Base-by-base conservation (phyloP, 2,888 invertebrate species). In the Laothoe populi region DNA sequence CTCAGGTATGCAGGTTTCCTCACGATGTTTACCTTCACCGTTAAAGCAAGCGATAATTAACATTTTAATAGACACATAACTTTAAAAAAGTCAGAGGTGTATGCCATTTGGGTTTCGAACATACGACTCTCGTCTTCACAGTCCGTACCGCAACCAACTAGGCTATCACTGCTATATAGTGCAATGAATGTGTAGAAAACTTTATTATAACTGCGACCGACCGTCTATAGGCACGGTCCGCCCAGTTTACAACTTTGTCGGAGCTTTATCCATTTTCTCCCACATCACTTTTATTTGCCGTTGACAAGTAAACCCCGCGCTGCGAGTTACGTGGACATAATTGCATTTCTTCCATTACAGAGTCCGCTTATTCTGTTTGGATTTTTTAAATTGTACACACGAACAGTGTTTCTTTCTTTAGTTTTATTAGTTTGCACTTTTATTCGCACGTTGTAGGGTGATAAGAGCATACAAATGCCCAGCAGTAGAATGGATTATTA, bases 211-310 rank as follows among this genome's bases (percentile, higher is more conserved):
- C 53, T 19, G 53, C 8, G 16, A 8, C 35, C 16, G 24, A 8
- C 44, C 11, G 24, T 2, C 46, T 11, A 46, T 49, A 24, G 49
- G 0, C 10, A 16, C 49, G 0, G 7, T 31, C 26, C 13, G 4
- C 21, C 46, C 46, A 45, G 10, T 24, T 7, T 26, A 53, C 53
- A 53, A 53, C 31, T 53, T 53, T 53, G 53, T 35, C 53, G 21
- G 8, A 19, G 53, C 35, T 53, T 53, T 48, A 48, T 48, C 53
- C 53, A 35, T 35, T 53, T 35, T 35, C 53, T 35, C 31, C 19
- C 19, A 53, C 31, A 35, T 53, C 35, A 11, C 11, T 19, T 35
- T 53, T 53, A 35, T 35, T 53, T 53, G 16, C 3, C 49, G 31
- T 53, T 31, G 19, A 31, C 49, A 53, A 53, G 10, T 35, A 53